Evolutionary conservation across 2,888 invertebrate genomes (phyloP).

Genomic region (Atherix ibis): DNA sequence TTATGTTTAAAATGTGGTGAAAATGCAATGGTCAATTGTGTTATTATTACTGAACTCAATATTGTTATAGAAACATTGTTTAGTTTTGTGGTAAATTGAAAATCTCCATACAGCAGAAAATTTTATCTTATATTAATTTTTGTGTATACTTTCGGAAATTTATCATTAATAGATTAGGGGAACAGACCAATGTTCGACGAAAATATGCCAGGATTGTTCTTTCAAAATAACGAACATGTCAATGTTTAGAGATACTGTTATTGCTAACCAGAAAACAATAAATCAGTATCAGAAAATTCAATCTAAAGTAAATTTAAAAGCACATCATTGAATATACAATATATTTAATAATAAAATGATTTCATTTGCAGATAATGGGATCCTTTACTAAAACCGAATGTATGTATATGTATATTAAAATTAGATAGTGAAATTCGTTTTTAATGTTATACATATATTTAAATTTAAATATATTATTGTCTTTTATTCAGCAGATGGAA

Average conservation of each 20-base stretch:
- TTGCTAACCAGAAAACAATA: slow-evolving; percentile 2
- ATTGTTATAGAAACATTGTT: no score
- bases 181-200: slow-evolving; percentile 4
- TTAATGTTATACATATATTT: not conserved
- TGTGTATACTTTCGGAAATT: no score
- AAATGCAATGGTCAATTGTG: no score
- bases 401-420: no score
- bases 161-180: slow-evolving; percentile 1
- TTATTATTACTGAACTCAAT: no score
- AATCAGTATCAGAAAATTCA: not conserved
- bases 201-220: slow-evolving; percentile 5
- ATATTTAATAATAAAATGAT: no score
- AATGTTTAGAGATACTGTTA: not conserved
- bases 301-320: slow-evolving; percentile 1
- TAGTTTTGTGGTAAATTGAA: no score
- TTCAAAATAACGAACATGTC: not conserved
- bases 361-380: no score
- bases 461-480: not conserved
- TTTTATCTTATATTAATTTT: no score
- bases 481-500: not conserved
- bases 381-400: not conserved
- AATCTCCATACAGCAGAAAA: no score
- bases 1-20: no score
- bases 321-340: no score
- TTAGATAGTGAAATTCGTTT: not conserved